Evolutionary conservation across 2,888 invertebrate genomes (phyloP).

Genomic region (Ceramica pisi): DNA sequence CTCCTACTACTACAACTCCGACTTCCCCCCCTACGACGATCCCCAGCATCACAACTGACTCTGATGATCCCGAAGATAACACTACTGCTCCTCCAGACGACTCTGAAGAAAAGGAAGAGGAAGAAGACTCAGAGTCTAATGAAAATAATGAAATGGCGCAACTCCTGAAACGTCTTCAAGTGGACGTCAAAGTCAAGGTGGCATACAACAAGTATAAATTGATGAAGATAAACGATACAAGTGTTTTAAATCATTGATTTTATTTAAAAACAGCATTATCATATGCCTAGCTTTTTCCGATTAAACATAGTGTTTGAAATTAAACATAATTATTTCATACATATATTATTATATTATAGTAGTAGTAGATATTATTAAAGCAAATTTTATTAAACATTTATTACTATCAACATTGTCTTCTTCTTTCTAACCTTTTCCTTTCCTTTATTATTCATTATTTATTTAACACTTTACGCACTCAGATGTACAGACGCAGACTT

Average conservation of each 20-base stretch:
- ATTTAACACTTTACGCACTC: too few species aligned
- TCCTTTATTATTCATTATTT: too few species aligned
- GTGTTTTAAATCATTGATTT: not conserved
- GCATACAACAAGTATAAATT: constrained; percentile 77
- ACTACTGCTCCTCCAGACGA: constrained; percentile 23
- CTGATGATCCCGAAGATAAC: not conserved
- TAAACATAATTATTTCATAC: too few species aligned
- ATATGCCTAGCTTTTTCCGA: too few species aligned
- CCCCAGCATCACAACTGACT: not conserved
- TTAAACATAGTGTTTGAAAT: too few species aligned
- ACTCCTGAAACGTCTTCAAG: constrained; percentile 80
- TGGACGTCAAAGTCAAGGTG: constrained; percentile 85
- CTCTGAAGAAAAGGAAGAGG: constrained; percentile 63
- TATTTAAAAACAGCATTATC: not conserved
- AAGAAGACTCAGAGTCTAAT: constrained; percentile 62
- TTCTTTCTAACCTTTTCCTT: too few species aligned
- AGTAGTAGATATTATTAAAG: too few species aligned
- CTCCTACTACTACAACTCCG: not conserved
- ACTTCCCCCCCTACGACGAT: not conserved
- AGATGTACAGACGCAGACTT: too few species aligned
- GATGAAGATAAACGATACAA: constrained; percentile 54
- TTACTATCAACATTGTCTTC: too few species aligned
- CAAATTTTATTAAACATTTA: too few species aligned
- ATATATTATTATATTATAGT: too few species aligned
- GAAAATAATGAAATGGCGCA: constrained; percentile 77